Conservation (phyloP, 2,113 vertebrate genomes). For the Gymnorhina tibicen region DNA sequence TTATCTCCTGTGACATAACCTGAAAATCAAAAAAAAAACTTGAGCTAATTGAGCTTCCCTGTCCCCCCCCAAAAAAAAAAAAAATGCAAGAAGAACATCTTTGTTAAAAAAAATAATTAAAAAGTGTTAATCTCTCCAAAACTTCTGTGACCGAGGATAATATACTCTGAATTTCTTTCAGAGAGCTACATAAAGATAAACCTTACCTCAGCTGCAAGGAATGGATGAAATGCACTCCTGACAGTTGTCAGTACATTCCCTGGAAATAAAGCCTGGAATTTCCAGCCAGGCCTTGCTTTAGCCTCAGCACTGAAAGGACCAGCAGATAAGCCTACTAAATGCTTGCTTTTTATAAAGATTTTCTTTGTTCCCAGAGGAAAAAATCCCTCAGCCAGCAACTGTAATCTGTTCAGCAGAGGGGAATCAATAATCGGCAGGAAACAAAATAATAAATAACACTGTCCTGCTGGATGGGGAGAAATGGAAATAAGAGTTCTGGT, state of each 20-base stretch:
- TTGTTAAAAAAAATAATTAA: background rate
- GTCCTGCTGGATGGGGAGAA: background rate
- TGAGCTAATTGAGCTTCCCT: background rate
- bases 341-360: conserved; percentile 18
- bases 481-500: conserved; percentile 50
- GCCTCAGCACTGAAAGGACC: background rate
- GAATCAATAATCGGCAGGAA: conserved; percentile 51
- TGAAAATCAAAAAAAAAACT: background rate
- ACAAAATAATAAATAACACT: conserved; percentile 56
- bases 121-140: background rate
- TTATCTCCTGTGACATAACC: background rate
- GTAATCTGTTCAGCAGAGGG: background rate
- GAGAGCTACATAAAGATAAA: background rate
- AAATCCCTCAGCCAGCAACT: background rate
- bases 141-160: background rate
- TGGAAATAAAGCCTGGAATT: background rate
- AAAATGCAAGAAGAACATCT: background rate
- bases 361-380: background rate
- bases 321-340: background rate
- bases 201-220: background rate
- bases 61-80: background rate
- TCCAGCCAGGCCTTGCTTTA: background rate
- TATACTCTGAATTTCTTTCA: background rate
- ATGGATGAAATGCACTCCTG: background rate
- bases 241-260: background rate